Evolutionary conservation across 2,797 vertebrate species (phyloP).

Genomic region (Poecilia velifera): DNA sequence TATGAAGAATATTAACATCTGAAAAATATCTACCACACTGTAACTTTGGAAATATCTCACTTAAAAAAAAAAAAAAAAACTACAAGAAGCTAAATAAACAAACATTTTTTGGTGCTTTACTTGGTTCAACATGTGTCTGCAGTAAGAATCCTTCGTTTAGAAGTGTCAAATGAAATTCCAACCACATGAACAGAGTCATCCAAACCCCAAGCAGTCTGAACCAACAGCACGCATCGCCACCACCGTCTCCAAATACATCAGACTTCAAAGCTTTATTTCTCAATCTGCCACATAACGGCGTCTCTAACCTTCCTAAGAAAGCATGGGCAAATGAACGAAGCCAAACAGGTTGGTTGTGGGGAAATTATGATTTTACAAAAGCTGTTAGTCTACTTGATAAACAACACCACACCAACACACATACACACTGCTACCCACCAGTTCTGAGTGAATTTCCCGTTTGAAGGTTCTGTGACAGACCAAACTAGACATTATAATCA

Average conservation of each 20-base stretch:
- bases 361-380: constrained; percentile 64
- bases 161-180: constrained; percentile 28
- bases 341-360: constrained; percentile 55
- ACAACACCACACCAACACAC: constrained; percentile 30
- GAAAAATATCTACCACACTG: not conserved
- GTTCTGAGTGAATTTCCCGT: not conserved
- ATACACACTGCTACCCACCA: constrained; percentile 44
- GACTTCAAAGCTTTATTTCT: constrained; percentile 59
- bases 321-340: constrained; percentile 52
- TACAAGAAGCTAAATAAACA: too few relatives aligned
- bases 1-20: too few relatives aligned
- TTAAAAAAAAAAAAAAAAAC: too few relatives aligned
- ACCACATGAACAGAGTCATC: constrained; percentile 55
- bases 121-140: not conserved
- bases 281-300: constrained; percentile 57
- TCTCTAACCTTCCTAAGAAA: constrained; percentile 53
- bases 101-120: not conserved
- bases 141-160: constrained; percentile 16
- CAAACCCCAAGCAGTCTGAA: constrained; percentile 51
- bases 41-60: not conserved
- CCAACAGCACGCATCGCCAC: constrained; percentile 37
- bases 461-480: not conserved
- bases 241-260: constrained; percentile 55
- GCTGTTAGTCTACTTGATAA: constrained; percentile 63
- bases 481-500: not conserved